phyloP scores from a whole-genome alignment of 2,888 invertebrate species.

The Plagodis dolabraria region DNA sequence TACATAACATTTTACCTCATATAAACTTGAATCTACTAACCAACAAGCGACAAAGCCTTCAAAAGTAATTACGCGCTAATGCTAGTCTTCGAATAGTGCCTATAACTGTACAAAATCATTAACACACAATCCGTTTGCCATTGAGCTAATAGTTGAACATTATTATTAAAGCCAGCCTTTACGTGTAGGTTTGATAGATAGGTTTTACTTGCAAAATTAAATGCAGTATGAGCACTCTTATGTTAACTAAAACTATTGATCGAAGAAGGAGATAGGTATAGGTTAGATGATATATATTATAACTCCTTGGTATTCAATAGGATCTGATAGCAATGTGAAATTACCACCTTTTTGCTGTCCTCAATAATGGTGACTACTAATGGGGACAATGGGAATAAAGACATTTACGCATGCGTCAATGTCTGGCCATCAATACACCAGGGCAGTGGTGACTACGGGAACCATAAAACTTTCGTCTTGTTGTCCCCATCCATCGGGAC shows the following conservation, averaged over 20 bases:
- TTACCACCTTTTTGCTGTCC: too few relatives aligned
- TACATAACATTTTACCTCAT: not conserved
- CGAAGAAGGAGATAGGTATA: too few relatives aligned
- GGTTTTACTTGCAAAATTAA: not conserved
- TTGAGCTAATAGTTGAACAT: slow-evolving; percentile 48
- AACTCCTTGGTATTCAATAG: too few relatives aligned
- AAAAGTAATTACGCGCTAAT: slow-evolving; percentile 22
- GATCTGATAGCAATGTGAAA: too few relatives aligned
- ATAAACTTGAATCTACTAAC: not conserved
- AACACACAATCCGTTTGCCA: slow-evolving; percentile 48
- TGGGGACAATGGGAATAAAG: too few relatives aligned
- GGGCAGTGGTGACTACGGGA: too few relatives aligned
- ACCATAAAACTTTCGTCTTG: too few relatives aligned
- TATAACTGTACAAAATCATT: slow-evolving; percentile 34
- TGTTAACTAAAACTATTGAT: not conserved
- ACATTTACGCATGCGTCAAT: too few relatives aligned
- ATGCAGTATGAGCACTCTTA: slow-evolving; percentile 4
- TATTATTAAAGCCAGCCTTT: slow-evolving; percentile 39
- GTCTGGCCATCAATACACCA: too few relatives aligned
- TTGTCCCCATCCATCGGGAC: too few relatives aligned
- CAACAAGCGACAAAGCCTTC: slow-evolving; percentile 14
- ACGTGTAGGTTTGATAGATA: slow-evolving; percentile 44
- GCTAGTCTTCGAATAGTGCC: slow-evolving; percentile 5
- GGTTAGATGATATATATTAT: too few relatives aligned
- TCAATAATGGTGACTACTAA: too few relatives aligned